Base-by-base conservation (phyloP, 2,888 invertebrate genomes). In the Chesias legatella region DNA sequence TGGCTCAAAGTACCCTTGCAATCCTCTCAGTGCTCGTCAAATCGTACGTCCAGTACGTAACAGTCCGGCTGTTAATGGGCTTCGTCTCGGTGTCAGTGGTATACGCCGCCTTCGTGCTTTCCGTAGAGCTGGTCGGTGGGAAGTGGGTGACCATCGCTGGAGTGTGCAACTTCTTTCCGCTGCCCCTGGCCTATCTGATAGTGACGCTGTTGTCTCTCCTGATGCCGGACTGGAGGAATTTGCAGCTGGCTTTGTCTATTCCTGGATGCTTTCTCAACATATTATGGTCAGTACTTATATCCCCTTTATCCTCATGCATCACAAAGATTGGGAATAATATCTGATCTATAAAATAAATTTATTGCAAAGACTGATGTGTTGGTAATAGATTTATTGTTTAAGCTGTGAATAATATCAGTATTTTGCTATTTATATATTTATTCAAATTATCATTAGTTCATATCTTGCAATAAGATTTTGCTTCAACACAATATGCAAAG, bases 51-150 rank as follows among this genome's bases (percentile, higher is more conserved):
- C 85, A 94, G 49, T 95, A 94, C 75, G 88, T 94, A 29, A 76
- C 91, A 0, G 88, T 95, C 27, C 85, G 95, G 28, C 91, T 93
- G 2, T 63, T 93, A 1, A 90, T 94, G 69, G 95, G 95, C 0
- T 91, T 93, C 55, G 92, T 94, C 7, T 94, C 93, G 0, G 94
- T 94, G n/a, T 94, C 94, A 9, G 92, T 95, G 31, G 95, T 95
- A 11, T 94, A 94, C 72, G 92, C 94, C 24, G 94, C 93, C 13
- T 94, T 95, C 58, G 94, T 95, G 4, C 82, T 95, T 22, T 92
- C 94, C 23, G 93, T 94, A 57, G 95, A 95, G 72, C 81, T 94
- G 38, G 94, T 94, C 2, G 94, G 94, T 25, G 94, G 94, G 1
- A 92, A 93, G 56, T 94, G 94, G 94, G 90, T 94, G 47, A 94